These are phyloP conservation scores for Antheraea assamensis DNA, from an alignment of 2,888 invertebrate genomes.

Conservation along the genomic window DNA sequence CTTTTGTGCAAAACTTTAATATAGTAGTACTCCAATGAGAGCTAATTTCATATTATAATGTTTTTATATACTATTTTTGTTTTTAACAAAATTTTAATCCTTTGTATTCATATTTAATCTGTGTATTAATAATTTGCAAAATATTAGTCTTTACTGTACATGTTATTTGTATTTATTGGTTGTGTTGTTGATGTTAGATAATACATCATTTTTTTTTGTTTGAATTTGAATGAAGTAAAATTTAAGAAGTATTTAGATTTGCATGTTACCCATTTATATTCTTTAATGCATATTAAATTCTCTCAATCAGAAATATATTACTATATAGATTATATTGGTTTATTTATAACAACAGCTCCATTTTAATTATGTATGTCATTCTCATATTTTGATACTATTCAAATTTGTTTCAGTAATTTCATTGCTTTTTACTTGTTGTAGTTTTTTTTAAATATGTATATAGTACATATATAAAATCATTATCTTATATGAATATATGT, in stretches of 20 bases:
- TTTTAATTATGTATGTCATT: background rate
- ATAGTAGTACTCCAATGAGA: background rate
- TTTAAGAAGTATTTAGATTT: background rate
- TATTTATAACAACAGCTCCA: background rate
- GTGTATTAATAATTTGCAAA: background rate
- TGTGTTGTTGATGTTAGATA: background rate
- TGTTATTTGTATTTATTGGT: constrained; percentile 1
- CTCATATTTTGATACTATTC: background rate
- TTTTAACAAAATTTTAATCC: background rate
- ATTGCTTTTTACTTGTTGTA: constrained; percentile 9
- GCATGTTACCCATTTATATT: background rate
- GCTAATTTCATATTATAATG: background rate
- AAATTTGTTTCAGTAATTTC: background rate
- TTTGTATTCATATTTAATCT: background rate
- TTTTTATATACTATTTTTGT: background rate
- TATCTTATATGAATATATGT: background rate
- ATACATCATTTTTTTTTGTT: no score
- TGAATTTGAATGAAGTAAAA: background rate
- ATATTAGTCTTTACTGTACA: background rate
- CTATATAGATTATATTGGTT: background rate
- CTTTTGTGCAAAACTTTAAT: background rate
- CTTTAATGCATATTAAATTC: background rate
- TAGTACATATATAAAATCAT: background rate
- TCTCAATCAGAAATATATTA: background rate
- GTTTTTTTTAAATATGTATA: constrained; percentile 8